Conservation (phyloP, 2,888 invertebrate genomes). For the Stramonita haemastoma region DNA sequence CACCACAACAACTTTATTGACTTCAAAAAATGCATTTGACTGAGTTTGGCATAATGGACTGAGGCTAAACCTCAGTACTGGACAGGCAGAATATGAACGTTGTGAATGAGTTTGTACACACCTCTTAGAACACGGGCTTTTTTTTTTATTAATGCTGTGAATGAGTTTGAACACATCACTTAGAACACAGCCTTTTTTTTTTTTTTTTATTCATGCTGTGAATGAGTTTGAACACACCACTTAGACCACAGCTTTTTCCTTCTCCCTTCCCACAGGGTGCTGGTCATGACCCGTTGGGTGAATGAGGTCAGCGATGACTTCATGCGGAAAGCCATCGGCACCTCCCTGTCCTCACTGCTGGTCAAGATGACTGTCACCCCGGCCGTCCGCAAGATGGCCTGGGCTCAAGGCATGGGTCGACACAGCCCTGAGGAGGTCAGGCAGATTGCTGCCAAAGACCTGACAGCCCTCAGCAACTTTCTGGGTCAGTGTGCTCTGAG, state of each 20-base stretch:
- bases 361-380: background rate
- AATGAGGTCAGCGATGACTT: background rate
- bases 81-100: too few relatives aligned
- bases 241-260: background rate
- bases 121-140: too few relatives aligned
- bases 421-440: conserved; percentile 18
- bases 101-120: too few relatives aligned
- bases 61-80: too few relatives aligned
- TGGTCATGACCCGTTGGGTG: conserved; percentile 22
- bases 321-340: background rate
- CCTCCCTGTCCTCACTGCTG: background rate
- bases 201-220: too few relatives aligned
- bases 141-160: too few relatives aligned
- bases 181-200: too few relatives aligned
- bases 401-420: conserved; percentile 31
- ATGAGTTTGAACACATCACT: too few relatives aligned
- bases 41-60: too few relatives aligned
- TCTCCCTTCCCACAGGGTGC: conserved; percentile 19
- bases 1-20: too few relatives aligned
- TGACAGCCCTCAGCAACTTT: conserved; percentile 14
- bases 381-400: background rate
- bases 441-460: conserved; percentile 24
- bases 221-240: too few relatives aligned
- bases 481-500: background rate
- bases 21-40: too few relatives aligned